Conservation (phyloP, 2,888 invertebrate genomes). For the Drosophila subsilvestris region DNA sequence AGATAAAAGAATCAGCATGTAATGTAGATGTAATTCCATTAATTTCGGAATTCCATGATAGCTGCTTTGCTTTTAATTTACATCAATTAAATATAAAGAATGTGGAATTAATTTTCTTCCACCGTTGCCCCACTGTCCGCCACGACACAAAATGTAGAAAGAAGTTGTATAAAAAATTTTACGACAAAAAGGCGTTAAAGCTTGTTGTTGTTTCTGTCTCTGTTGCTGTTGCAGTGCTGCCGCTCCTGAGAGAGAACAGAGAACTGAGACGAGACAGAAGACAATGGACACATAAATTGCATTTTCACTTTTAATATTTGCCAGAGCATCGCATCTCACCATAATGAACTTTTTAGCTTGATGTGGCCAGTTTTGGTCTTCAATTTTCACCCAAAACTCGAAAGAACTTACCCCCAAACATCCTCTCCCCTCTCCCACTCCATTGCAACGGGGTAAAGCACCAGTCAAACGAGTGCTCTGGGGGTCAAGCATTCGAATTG, state of each 20-base stretch:
- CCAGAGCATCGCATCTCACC: conserved; percentile 4
- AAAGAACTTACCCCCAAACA: not conserved
- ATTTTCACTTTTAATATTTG: conserved; percentile 77
- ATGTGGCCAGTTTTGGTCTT: conserved; percentile 31
- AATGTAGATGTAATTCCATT: too few relatives aligned
- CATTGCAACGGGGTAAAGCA: conserved; percentile 5
- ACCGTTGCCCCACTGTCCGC: conserved; percentile 12
- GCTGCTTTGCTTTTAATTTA: too few relatives aligned
- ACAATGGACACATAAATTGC: conserved; percentile 77
- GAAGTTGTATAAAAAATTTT: conserved; percentile 72
- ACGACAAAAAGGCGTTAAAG: conserved; percentile 76
- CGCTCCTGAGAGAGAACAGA: too few relatives aligned
- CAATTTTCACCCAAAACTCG: conserved; percentile 30
- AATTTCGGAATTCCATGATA: too few relatives aligned
- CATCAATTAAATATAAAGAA: too few relatives aligned
- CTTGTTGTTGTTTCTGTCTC: conserved; percentile 52
- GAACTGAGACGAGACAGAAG: conserved; percentile 29
- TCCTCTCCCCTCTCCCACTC: not conserved
- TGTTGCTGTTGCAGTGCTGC: conserved; percentile 44
- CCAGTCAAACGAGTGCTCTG: conserved; percentile 70
- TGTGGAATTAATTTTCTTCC: too few relatives aligned
- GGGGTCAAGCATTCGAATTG: conserved; percentile 67
- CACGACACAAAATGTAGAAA: conserved; percentile 27
- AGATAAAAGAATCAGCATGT: too few relatives aligned
- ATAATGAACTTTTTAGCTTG: conserved; percentile 29